Evolutionary conservation across 2,113 vertebrate genomes (phyloP).

Genomic region (Neogobius melanostomus): DNA sequence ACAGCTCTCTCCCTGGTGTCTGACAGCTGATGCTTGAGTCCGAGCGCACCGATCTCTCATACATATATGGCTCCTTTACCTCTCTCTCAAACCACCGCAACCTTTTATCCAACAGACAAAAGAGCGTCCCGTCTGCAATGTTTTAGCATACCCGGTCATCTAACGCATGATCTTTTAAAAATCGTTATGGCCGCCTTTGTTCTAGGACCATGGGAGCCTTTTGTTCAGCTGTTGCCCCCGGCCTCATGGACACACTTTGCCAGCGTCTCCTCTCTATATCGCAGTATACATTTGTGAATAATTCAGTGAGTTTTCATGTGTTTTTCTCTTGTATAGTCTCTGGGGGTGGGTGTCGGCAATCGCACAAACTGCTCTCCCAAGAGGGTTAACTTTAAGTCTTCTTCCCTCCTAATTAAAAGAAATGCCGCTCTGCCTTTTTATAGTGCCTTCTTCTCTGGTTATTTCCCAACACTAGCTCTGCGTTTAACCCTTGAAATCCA

Average conservation of each 20-base stretch:
- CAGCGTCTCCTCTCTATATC: slow-evolving; percentile 49
- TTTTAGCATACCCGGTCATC: too few species aligned
- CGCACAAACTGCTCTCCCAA: slow-evolving; percentile 62
- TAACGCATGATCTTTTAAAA: slow-evolving; percentile 5
- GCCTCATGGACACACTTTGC: slow-evolving; percentile 47
- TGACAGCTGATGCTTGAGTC: too few species aligned
- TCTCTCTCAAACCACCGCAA: too few species aligned
- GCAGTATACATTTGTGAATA: slow-evolving; percentile 65
- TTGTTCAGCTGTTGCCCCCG: slow-evolving; percentile 29
- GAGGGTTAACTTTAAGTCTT: slow-evolving; percentile 62
- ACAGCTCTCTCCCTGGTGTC: too few species aligned
- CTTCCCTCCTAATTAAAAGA: slow-evolving; percentile 65
- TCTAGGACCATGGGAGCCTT: slow-evolving; percentile 38
- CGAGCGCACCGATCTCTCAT: background rate
- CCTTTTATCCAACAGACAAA: too few species aligned
- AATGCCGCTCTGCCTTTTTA: slow-evolving; percentile 49
- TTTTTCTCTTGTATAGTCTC: slow-evolving; percentile 53
- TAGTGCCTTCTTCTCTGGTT: slow-evolving; percentile 29
- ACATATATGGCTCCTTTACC: background rate
- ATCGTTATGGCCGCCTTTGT: slow-evolving; percentile 41
- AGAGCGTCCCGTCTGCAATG: too few species aligned
- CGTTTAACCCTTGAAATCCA: slow-evolving; percentile 29
- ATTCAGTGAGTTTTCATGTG: slow-evolving; percentile 66
- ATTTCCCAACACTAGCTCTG: slow-evolving; percentile 34
- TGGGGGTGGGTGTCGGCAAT: slow-evolving; percentile 53